These are phyloP conservation scores for Argentina silus DNA, from an alignment of 2,797 vertebrate species.

Conservation along the genomic window DNA sequence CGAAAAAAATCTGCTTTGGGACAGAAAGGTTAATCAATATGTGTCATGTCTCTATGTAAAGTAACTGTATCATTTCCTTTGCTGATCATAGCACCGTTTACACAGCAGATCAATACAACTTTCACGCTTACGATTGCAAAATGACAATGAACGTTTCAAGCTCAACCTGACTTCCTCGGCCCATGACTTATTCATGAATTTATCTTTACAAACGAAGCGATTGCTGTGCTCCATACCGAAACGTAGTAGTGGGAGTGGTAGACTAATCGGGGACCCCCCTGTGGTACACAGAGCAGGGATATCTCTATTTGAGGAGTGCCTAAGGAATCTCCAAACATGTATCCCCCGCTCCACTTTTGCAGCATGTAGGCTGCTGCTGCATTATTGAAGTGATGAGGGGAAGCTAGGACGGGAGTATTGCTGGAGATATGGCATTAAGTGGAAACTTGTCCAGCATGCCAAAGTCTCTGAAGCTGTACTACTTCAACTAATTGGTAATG, in stretches of 20 bases:
- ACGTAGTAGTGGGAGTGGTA: slow-evolving; percentile 27
- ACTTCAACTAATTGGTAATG: slow-evolving; percentile 18
- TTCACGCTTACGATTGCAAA: too few species aligned
- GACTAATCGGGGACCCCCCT: slow-evolving; percentile 47
- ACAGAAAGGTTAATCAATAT: neutral
- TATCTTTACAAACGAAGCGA: slow-evolving; percentile 33
- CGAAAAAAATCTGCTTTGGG: neutral
- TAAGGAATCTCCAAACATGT: slow-evolving; percentile 36
- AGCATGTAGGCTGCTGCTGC: slow-evolving; percentile 44
- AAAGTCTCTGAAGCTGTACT: slow-evolving; percentile 5
- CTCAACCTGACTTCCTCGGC: slow-evolving; percentile 3
- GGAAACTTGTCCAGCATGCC: slow-evolving; percentile 13
- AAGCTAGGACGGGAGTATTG: slow-evolving; percentile 28
- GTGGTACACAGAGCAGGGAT: slow-evolving; percentile 42
- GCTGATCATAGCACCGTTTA: neutral
- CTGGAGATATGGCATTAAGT: slow-evolving; percentile 18
- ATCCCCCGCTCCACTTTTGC: slow-evolving; percentile 57
- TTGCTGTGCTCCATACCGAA: slow-evolving; percentile 25
- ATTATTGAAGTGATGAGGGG: slow-evolving; percentile 52
- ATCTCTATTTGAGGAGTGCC: slow-evolving; percentile 13
- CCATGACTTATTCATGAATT: slow-evolving; percentile 42
- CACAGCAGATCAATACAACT: neutral
- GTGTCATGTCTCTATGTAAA: neutral
- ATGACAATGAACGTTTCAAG: too few species aligned
- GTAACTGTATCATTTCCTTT: neutral